Base-by-base conservation (phyloP, 1,140 invertebrate species). In the Drosophila neocordata region DNA sequence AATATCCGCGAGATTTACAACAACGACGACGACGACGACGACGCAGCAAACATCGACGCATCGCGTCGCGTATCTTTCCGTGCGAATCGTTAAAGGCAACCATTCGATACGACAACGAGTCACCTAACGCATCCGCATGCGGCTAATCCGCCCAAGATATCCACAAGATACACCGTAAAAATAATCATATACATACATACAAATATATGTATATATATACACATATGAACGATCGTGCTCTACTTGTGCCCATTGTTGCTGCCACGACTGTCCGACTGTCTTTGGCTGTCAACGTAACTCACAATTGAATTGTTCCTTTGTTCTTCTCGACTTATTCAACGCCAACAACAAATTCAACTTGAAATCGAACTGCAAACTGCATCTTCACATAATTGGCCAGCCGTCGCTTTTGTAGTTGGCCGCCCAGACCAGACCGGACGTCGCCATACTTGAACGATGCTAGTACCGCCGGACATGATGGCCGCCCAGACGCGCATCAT, bases 391-490 rank as follows among this genome's bases (percentile, higher is more conserved):
- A 87, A 87, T 87, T 87, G 82, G 82, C 81, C 61, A 20, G 35
- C 35, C 55, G 75, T 35, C 65, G 31, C 31, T 34, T 82, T 82
- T 82, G 53, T 69, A 59, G 65, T 83, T 72, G 11, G 31, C 79
- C 79, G 71, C 67, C 18, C 18, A 48, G 18, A 48, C 41, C 67
- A 76, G 77, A 79, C 70, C 58, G 48, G 60, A 62, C 41, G 76
- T 52, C 64, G 67, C 58, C 79, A 53, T 13, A 31, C 20, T 51
- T 7, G 12, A 53, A 20, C 7, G 9, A 88, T 88, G 83, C 93
- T 97, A 90, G 96, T 97, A 80, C 96, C 96, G 76, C 94, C 96
- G 73, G 96, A 97, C 92, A 97, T 97, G 96, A 94, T 97, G 93
- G 95, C 95, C 72, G 95, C 96, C 58, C 96, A 97, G 92, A 96